Conservation (phyloP, 2,888 invertebrate genomes). For the Cheilosia urbana region DNA sequence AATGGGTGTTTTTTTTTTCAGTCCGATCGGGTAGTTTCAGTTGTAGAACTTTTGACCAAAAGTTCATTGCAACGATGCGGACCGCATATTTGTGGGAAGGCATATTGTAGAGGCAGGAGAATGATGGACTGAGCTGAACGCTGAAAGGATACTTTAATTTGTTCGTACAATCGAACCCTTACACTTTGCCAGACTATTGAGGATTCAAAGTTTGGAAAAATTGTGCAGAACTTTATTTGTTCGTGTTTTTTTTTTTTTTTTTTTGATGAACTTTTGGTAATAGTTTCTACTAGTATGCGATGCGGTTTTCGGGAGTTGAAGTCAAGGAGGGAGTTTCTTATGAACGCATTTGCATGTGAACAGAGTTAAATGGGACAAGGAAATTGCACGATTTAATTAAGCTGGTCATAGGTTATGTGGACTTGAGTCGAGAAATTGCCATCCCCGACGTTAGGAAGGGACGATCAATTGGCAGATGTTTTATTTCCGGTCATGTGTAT, state of each 20-base stretch:
- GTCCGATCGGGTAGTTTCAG: constrained; percentile 27
- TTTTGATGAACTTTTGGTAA: background rate
- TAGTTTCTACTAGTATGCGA: constrained; percentile 13
- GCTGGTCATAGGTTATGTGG: constrained; percentile 2
- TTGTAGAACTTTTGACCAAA: constrained; percentile 67
- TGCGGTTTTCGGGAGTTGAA: constrained; percentile 7
- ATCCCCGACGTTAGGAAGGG: background rate
- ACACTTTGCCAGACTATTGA: constrained; percentile 68
- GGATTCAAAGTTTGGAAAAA: constrained; percentile 69
- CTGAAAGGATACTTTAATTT: constrained; percentile 74
- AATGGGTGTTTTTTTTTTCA: background rate
- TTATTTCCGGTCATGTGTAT: too few species aligned
- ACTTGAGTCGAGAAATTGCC: background rate
- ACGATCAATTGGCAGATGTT: too few species aligned
- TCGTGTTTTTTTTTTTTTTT: background rate
- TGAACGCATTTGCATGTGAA: constrained; percentile 34
- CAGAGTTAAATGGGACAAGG: background rate
- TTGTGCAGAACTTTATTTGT: constrained; percentile 36
- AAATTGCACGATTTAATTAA: constrained; percentile 47
- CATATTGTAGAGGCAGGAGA: constrained; percentile 5
- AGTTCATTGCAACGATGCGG: constrained; percentile 71
- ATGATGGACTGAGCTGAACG: constrained; percentile 48
- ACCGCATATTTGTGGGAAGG: constrained; percentile 62
- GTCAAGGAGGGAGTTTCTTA: constrained; percentile 13
- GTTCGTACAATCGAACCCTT: constrained; percentile 74